phyloP scores from a whole-genome alignment of 2,113 vertebrate species.

The Festucalex cinctus region DNA sequence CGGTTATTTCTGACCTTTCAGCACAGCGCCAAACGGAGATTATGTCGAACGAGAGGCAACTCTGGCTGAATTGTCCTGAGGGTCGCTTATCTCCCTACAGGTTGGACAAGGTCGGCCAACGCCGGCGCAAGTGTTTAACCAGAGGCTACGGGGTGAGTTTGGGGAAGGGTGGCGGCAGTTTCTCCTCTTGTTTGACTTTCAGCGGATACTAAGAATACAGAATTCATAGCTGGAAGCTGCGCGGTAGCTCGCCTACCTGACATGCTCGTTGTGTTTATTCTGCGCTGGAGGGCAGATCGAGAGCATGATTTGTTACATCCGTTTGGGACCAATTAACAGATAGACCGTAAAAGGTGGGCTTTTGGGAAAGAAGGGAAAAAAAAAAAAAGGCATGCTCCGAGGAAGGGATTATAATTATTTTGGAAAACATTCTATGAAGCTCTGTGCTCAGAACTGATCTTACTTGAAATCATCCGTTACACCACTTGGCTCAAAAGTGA shows the following conservation, averaged over 20 bases:
- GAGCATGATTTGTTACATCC: slow-evolving; percentile 25
- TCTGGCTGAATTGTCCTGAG: slow-evolving; percentile 52
- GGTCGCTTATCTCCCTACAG: slow-evolving; percentile 62
- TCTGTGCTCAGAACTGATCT: not conserved
- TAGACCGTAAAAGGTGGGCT: slow-evolving; percentile 14
- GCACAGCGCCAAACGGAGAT: slow-evolving; percentile 45
- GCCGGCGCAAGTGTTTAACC: slow-evolving; percentile 51
- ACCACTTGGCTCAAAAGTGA: no score
- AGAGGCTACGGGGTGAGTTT: not conserved
- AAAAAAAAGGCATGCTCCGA: slow-evolving; percentile 3
- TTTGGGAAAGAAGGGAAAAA: slow-evolving; percentile 13
- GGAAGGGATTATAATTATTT: slow-evolving; percentile 9
- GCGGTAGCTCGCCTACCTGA: slow-evolving; percentile 21
- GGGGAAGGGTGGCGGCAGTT: not conserved
- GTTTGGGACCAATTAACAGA: slow-evolving; percentile 46
- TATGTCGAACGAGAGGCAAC: slow-evolving; percentile 45
- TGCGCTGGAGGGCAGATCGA: slow-evolving; percentile 25
- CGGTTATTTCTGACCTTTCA: slow-evolving; percentile 60
- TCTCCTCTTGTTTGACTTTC: slow-evolving; percentile 33
- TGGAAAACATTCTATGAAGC: not conserved
- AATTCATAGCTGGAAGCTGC: slow-evolving; percentile 21
- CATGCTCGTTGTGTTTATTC: slow-evolving; percentile 4
- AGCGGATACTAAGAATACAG: slow-evolving; percentile 18
- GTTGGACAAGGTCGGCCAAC: slow-evolving; percentile 61
- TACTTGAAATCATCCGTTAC: not conserved